phyloP scores from a whole-genome alignment of 2,113 vertebrate genomes.

The Osmerus eperlanus region DNA sequence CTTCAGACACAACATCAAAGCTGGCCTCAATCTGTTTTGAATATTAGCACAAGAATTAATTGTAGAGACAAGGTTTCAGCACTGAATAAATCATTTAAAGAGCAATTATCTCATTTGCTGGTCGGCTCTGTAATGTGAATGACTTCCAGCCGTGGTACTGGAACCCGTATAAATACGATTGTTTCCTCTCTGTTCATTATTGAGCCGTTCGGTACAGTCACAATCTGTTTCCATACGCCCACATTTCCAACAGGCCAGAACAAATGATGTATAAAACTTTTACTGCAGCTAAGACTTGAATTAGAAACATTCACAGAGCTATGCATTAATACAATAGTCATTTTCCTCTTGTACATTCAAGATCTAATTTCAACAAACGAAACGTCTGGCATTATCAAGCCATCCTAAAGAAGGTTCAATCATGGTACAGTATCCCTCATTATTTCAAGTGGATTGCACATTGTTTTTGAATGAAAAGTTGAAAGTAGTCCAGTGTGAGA shows the following conservation, averaged over 20 bases:
- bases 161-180: background rate
- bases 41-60: slow-evolving; percentile 70
- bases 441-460: background rate
- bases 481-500: no score
- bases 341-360: background rate
- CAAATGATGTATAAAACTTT: slow-evolving; percentile 36
- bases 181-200: background rate
- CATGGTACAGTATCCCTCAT: background rate
- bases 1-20: slow-evolving; percentile 67
- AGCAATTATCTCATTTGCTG: slow-evolving; percentile 75
- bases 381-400: background rate
- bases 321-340: slow-evolving; percentile 5
- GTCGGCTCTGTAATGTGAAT: slow-evolving; percentile 59
- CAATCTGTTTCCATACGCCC: slow-evolving; percentile 39
- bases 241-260: slow-evolving; percentile 35
- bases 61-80: slow-evolving; percentile 61
- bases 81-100: slow-evolving; percentile 72
- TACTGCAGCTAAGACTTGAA: slow-evolving; percentile 32
- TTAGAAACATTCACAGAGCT: slow-evolving; percentile 25
- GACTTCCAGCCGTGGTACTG: slow-evolving; percentile 63
- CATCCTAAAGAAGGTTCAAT: background rate
- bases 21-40: slow-evolving; percentile 68
- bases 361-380: background rate
- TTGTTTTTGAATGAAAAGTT: background rate
- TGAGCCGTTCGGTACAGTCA: slow-evolving; percentile 23